Evolutionary conservation across 2,113 vertebrate genomes (phyloP), one percentile per base, ranked within the genome.

Genomic region (Ardeotis arabs): DNA sequence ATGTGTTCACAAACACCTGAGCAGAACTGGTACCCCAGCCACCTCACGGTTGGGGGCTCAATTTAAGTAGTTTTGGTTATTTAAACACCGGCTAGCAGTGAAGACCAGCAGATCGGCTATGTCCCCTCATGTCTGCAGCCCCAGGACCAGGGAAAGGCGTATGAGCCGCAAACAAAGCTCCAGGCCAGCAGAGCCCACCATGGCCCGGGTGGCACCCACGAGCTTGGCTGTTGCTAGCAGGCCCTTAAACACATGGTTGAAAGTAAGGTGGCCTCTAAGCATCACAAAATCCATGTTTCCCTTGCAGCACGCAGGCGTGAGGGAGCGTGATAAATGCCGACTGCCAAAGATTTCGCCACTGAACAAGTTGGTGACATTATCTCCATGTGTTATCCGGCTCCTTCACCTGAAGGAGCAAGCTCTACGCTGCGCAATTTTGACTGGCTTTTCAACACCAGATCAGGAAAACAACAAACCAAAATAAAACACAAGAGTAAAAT

Each of bases 121-220:
- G 18, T 8, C 15, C 31, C 45, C 19, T 67, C 37, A 7, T 2
- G 5, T n/a, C 62, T 24, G 18, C 52, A 45, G 80, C 35, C 49
- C 50, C 2, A 2, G 16, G 11, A 84, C 49, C 35, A 10, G 15
- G 23, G 28, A 27, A 45, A 24, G 37, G 27, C 33, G 10, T 37
- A 41, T 1, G n/a, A 29, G 27, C 31, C 58, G 31, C 73, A 31
- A 70, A 49, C 9, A 12, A 33, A 59, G 37, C 44, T 49, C 25
- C 2, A 3, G 83, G 29, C n/a, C 29, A 19, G 28, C 31, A 37
- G 49, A 14, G 12, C 77, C 62, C 56, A 62, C 31, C 70, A 24
- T 1, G 7, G 39, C 27, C 49, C 28, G 6, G 11, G 23, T 8
- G 21, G 59, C 45, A 44, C 52, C 17, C 2, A 0, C 3, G 0